Evolutionary conservation across 2,113 vertebrate species (phyloP), one percentile per base, ranked within the genome.

Genomic region (Elachura formosa): DNA sequence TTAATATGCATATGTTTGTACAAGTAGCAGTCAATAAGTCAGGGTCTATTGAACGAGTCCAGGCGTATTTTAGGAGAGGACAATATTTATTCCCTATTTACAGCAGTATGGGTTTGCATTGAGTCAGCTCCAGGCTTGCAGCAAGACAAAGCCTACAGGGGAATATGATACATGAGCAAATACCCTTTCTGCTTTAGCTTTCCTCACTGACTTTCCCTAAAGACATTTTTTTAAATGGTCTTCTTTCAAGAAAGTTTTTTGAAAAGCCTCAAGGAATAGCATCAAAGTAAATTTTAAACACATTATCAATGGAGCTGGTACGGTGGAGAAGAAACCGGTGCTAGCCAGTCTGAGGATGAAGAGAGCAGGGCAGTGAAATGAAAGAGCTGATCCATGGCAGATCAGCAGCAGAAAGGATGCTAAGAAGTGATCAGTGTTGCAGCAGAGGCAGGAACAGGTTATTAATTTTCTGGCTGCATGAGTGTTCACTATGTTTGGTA

Each of bases 351-450:
- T 55, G 81, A 85, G 67, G 58, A 43, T 58, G 67, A 56, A 69
- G 56, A 58, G 56, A 51, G 38, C 58, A 83, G 72, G 81, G 48
- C 76, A 76, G 58, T 0, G 0, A 56, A 87, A 38, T 12, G 33
- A 85, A 78, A n/a, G 68, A 86, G 54, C 45, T 4, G 4, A 26
- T 0, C 0, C n/a, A 36, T 0, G 1, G 54, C 0, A 0, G 56
- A 56, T 49, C 2, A 3, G 69, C 34, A 67, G 68, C 64, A 91
- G 55, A 82, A 72, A 26, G 41, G n/a, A 48, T 54, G 82, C 63
- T 75, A n/a, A 69, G 80, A 69, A 80, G 28, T 5, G 3, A 25
- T 76, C 2, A 4, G 55, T 87, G 62, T 46, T 7, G 5, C 56
- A 93, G 58, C 74, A 78, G 52, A 73, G 56, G 43, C 71, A 78